Base-by-base conservation (phyloP, 2,113 vertebrate genomes). In the Chinchilla lanigera region DNA sequence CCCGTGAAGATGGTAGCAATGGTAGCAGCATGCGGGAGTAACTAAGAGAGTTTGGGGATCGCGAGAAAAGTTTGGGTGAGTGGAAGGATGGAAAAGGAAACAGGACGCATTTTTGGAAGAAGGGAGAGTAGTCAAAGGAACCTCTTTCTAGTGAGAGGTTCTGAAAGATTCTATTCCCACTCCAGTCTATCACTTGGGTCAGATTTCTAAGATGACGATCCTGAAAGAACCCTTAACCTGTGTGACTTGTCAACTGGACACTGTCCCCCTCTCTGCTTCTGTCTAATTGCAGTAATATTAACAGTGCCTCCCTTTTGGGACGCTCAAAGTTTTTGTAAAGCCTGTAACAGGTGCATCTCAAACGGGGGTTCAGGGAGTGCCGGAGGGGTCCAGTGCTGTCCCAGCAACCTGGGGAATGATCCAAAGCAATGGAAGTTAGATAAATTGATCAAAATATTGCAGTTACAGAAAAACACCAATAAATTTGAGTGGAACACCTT, bases 401-500 rank as follows among this genome's bases (percentile, higher is more conserved):
- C 30, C 14, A 11, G 28, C 28, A 94, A 54, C 65, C n/a, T 88
- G 52, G 35, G 12, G 19, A 56, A 54, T 86, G 41, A 77, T 86
- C 73, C 80, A 3, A 80, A 80, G 67, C 47, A 60, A 33, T 47
- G 67, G n/a, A 89, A 81, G 67, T 90, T 89, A 80, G 35, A 67
- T 69, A 88, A 78, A 41, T 61, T 78, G 71, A 88, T 65, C 35
- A 90, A 82, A 96, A 88, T 86, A 35, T n/a, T 86, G 67, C 35
- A 83, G 83, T 75, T 90, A 33, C 58, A 88, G 71, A n/a, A 95
- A 90, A 71, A 65, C 61, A 69, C 52, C 26, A 96, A 47, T 26
- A 96, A 58, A 78, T 88, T n/a, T 63, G 52, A 90, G 26, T 81
- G 61, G 67, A 94, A 94, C 16, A 17, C 44, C 69, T 83, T 75